Evolutionary conservation across 1,140 invertebrate species (phyloP), one percentile per base, ranked within the genome.

Genomic region (Zelostemma sp.): DNA sequence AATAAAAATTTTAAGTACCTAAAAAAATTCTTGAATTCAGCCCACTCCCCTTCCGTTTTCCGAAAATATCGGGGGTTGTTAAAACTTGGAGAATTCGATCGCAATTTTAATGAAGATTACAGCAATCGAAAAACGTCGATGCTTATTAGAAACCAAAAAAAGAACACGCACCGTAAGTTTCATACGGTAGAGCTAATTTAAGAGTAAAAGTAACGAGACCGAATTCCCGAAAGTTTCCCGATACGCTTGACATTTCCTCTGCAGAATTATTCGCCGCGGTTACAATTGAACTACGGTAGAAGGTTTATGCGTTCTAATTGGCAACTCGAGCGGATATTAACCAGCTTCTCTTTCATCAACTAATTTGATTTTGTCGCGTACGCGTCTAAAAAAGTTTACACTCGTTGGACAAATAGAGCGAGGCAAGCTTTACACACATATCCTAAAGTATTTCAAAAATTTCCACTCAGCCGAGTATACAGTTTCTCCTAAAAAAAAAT

Each of bases 241-340:
- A 16, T 11, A 62, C 63, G 66, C 57, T 66, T 46, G 54, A 54
- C 55, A 43, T 58, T 58, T 5, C 43, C 48, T 47, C 53, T 57
- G 61, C 57, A 43, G 61, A 70, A 70, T 65, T 61, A 70, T 70
- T 64, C 64, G 62, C 61, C 25, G 33, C 61, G 57, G 58, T 70
- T 57, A 57, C 57, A 1, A 59, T 51, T 18, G 47, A 40, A 70
- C 67, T 57, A 31, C 58, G 65, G 65, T 11, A 43, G 21, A 8
- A 25, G 3, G 21, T 25, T 25, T n/a, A n/a, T n/a, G 58, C 55
- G 48, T 62, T 66, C 58, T 71, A 71, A 71, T 71, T 66, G 53
- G 58, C 58, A 62, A n/a, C 60, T 46, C 47, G 41, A 38, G 35
- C 60, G 61, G 57, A 55, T 61, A 59, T 71, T 62, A 66, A 66